Evolutionary conservation across 2,797 vertebrate species (phyloP).

Genomic region (Acridotheres tristis): DNA sequence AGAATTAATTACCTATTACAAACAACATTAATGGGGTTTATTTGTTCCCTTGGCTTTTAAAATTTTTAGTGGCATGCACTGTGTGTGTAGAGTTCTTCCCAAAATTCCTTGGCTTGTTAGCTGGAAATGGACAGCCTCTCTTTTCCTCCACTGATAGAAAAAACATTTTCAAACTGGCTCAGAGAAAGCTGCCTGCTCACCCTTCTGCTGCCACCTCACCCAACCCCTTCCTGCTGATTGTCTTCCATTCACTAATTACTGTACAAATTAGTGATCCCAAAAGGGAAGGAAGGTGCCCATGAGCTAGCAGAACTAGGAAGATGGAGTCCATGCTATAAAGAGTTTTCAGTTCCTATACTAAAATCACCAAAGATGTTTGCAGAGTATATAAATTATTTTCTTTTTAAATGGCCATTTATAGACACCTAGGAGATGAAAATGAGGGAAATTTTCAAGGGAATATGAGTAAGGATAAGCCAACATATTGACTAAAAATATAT

Average conservation of each 20-base stretch:
- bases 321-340: neutral
- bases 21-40: neutral
- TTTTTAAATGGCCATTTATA: neutral
- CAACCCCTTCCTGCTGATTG: neutral
- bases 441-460: neutral
- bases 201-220: neutral
- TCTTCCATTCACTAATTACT: neutral
- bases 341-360: neutral
- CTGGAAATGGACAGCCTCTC: neutral
- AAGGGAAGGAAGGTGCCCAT: neutral
- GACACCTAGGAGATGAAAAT: neutral
- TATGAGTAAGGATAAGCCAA: neutral
- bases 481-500: neutral
- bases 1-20: neutral
- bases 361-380: neutral
- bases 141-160: neutral
- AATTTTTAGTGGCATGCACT: neutral
- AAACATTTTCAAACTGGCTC: neutral
- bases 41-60: neutral
- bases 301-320: neutral
- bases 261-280: neutral
- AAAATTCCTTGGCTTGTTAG: neutral
- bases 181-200: neutral
- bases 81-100: neutral
- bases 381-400: neutral